phyloP scores from a whole-genome alignment of 1,140 invertebrate genomes.

The Brachionus rubens region DNA sequence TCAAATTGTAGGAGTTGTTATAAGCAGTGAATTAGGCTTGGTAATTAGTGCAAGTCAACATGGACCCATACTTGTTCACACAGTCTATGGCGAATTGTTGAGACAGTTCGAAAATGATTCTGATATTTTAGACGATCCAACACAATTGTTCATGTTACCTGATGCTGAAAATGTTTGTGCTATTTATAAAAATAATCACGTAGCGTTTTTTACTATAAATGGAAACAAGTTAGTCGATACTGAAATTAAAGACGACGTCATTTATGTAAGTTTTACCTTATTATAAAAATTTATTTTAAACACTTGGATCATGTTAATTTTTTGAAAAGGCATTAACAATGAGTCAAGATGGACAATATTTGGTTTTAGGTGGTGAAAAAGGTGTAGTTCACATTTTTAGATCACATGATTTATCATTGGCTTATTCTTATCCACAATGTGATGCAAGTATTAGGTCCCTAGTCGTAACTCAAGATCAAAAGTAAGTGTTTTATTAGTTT shows the following conservation, averaged over 20 bases:
- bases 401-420: slow-evolving; percentile 88
- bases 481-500: neutral
- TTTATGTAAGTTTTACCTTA: slow-evolving; percentile 11
- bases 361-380: slow-evolving; percentile 86
- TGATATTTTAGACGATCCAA: slow-evolving; percentile 1
- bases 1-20: slow-evolving; percentile 85
- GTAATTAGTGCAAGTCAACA: slow-evolving; percentile 63
- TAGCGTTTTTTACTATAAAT: slow-evolving; percentile 74
- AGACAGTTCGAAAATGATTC: slow-evolving; percentile 71
- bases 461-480: slow-evolving; percentile 91
- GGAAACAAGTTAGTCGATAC: slow-evolving; percentile 79
- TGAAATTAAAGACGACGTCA: slow-evolving; percentile 58
- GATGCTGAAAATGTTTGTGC: slow-evolving; percentile 36
- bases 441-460: slow-evolving; percentile 86
- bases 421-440: slow-evolving; percentile 94
- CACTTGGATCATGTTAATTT: slow-evolving; percentile 50
- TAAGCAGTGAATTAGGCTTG: slow-evolving; percentile 69
- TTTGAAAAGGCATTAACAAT: slow-evolving; percentile 85
- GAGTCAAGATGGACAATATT: slow-evolving; percentile 94
- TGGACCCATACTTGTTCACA: slow-evolving; percentile 92
- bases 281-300: neutral
- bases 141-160: slow-evolving; percentile 42
- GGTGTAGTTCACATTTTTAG: slow-evolving; percentile 97
- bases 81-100: slow-evolving; percentile 94
- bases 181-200: slow-evolving; percentile 47